Evolutionary conservation across 2,113 vertebrate genomes (phyloP), one percentile per base, ranked within the genome.

Genomic region (Oxyura jamaicensis): DNA sequence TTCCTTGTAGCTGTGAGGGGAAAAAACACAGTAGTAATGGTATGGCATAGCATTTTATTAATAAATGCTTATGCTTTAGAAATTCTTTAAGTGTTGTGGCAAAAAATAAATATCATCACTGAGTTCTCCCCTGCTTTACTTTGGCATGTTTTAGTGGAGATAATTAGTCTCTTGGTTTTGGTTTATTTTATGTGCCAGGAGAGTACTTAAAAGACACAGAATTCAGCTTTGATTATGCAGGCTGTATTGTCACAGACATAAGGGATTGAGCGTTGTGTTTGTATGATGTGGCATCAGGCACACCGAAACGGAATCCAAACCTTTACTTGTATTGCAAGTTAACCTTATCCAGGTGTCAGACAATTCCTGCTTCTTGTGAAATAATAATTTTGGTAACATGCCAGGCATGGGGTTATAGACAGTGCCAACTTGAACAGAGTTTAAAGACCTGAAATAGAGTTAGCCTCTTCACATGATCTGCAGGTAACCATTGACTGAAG

Each of bases 341-440:
- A 92, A 91, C 35, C 80, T 93, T n/a, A 72, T 72, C 73, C 94
- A 88, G 88, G 93, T 93, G 91, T 80, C 60, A 84, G 73, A 75
- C 56, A 68, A 58, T 56, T 93, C 76, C 69, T 78, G 18, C 35
- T 81, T 68, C 6, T 3, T 59, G 23, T 75, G 68, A 77, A 94
- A 71, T 56, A 96, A 44, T 46, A 52, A 63, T 89, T 94, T 79
- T 78, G 22, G 39, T 91, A 31, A 68, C 42, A 69, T 84, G 39
- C 42, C 56, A 82, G 33, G 60, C 76, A 63, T 56, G 52, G 44
- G 2, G 80, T 81, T 87, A 46, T 21, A 86, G 69, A 48, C 20
- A n/a, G 83, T 23, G 74, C n/a, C n/a, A 91, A 63, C 29, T 83
- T 55, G 59, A 41, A 66, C 11, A n/a, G 41, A 22, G 16, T 50